Evolutionary conservation across 1,140 invertebrate genomes (phyloP).

Genomic region (Drosophila yakuba): DNA sequence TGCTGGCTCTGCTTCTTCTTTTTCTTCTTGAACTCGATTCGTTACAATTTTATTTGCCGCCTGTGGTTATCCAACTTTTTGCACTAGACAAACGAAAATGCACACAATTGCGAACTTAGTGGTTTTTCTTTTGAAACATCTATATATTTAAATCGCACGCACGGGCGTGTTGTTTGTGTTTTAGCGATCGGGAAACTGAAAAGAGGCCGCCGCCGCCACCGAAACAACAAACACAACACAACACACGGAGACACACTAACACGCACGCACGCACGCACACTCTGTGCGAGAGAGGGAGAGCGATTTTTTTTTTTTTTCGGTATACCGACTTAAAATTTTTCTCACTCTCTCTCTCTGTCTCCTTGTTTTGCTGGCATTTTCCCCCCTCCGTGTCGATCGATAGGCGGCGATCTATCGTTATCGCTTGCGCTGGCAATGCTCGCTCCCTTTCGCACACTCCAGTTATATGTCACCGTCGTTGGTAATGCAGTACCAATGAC

Average conservation of each 20-base stretch:
- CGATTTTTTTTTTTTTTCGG: constrained; percentile 12
- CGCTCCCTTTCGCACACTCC: constrained; percentile 18
- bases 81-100: constrained; percentile 53
- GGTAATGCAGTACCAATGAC: constrained; percentile 15
- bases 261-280: not conserved
- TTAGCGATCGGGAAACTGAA: constrained; percentile 28
- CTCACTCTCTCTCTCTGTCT: constrained; percentile 5
- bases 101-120: constrained; percentile 30
- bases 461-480: constrained; percentile 1
- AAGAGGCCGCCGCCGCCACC: constrained; percentile 7
- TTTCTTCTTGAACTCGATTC: not conserved
- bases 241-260: not conserved
- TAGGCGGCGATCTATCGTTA: constrained; percentile 16
- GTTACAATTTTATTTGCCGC: constrained; percentile 27
- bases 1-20: constrained; percentile 23
- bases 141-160: constrained; percentile 23
- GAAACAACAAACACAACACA: constrained; percentile 45
- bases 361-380: constrained; percentile 35
- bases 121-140: constrained; percentile 20
- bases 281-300: constrained; percentile 2
- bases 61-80: constrained; percentile 39
- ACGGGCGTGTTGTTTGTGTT: constrained; percentile 20
- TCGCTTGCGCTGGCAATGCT: constrained; percentile 28
- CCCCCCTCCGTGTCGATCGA: constrained; percentile 18
- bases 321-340: constrained; percentile 5